Percentiles rank a stretch among this genome's conserved stretches.
These are phyloP conservation scores for Ptilodon capucinus DNA, from an alignment of 2,888 invertebrate species.

Conservation along the genomic window DNA sequence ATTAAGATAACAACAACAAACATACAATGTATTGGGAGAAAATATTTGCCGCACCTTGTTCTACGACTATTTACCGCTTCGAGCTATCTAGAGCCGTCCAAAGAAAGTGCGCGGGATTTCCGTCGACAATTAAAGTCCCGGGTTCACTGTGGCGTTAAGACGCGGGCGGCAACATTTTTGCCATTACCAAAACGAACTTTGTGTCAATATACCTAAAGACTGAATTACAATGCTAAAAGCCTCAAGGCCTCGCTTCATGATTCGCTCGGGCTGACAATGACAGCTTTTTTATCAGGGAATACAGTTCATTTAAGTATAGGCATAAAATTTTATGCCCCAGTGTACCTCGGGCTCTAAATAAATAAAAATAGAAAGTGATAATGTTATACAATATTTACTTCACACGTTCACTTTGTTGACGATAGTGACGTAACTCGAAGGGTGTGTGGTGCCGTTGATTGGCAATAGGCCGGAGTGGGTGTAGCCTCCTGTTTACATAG, in stretches of 20 bases:
- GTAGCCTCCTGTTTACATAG: conserved; percentile 51
- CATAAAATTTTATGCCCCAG: too few relatives aligned
- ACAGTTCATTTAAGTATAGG: too few relatives aligned
- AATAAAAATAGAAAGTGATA: conserved; percentile 35
- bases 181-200: too few relatives aligned
- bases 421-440: conserved; percentile 38
- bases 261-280: too few relatives aligned
- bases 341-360: too few relatives aligned
- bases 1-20: conserved; percentile 18
- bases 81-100: neutral
- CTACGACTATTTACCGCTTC: neutral
- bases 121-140: conserved; percentile 29
- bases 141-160: too few relatives aligned
- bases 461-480: conserved; percentile 36
- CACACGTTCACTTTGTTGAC: conserved; percentile 18
- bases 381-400: conserved; percentile 4
- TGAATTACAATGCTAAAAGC: too few relatives aligned
- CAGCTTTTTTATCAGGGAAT: too few relatives aligned
- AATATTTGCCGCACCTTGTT: neutral
- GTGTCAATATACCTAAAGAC: too few relatives aligned
- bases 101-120: conserved; percentile 25
- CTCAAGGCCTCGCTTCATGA: too few relatives aligned
- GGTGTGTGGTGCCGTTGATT: conserved; percentile 35
- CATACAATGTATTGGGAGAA: neutral
- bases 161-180: too few relatives aligned